Percentiles rank a stretch among this genome's conserved stretches.
These are phyloP conservation scores for Micronycteris hirsuta DNA, from an alignment of 2,113 vertebrate genomes.

Conservation along the genomic window DNA sequence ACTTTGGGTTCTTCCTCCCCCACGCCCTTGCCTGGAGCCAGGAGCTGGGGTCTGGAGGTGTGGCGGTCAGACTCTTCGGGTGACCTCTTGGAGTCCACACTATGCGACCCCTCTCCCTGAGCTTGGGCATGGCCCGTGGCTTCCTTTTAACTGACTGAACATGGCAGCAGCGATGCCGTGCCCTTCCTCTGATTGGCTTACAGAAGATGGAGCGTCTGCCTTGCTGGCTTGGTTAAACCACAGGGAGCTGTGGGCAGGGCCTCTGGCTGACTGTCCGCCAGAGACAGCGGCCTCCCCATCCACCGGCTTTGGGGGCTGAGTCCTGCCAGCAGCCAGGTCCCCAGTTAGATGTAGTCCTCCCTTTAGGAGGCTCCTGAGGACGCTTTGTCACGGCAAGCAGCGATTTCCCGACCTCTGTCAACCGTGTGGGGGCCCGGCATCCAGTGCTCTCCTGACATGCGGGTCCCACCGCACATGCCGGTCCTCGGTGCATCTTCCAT, in stretches of 20 bases:
- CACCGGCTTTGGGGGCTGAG: rapidly evolving
- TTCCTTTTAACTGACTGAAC: neutral
- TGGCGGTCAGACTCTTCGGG: rapidly evolving
- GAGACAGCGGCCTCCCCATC: neutral
- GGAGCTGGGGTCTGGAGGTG: rapidly evolving
- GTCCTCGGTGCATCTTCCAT: neutral
- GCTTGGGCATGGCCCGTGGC: rapidly evolving
- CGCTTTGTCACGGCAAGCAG: neutral
- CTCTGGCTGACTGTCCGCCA: no score
- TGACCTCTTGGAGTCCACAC: rapidly evolving
- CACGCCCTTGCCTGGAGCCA: no score
- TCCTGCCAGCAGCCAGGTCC: neutral
- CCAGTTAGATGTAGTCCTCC: rapidly evolving
- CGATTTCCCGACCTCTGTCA: neutral
- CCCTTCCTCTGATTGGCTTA: rapidly evolving
- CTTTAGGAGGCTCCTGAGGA: neutral
- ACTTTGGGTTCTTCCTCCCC: no score
- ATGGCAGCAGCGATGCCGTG: neutral
- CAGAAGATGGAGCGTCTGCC: rapidly evolving
- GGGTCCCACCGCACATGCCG: rapidly evolving
- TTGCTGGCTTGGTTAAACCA: neutral
- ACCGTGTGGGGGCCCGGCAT: rapidly evolving
- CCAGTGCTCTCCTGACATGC: rapidly evolving
- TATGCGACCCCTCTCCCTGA: rapidly evolving
- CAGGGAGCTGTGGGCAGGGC: neutral